These are phyloP conservation scores for Trichechus manatus DNA, from an alignment of 2,113 vertebrate genomes.

Conservation along the genomic window DNA sequence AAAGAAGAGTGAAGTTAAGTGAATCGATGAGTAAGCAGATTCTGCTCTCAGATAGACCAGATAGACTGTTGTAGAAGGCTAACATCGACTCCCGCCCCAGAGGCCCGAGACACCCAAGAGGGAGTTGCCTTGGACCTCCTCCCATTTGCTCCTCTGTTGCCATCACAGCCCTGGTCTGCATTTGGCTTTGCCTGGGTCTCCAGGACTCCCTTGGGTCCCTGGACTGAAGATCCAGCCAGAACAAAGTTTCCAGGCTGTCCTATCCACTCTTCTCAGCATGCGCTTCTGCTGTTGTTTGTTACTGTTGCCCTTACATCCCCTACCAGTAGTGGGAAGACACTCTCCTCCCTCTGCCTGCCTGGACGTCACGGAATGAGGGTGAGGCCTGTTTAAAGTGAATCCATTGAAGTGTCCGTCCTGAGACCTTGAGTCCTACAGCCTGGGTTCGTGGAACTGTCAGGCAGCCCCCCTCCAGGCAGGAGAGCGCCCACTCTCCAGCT, in stretches of 20 bases:
- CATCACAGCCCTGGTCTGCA: fast-evolving
- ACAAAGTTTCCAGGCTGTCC: not conserved
- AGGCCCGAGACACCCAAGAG: fast-evolving
- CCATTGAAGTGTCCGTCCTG: not conserved
- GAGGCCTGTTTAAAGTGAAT: not conserved
- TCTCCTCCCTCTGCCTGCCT: not conserved
- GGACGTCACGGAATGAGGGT: not conserved
- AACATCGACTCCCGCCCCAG: fast-evolving
- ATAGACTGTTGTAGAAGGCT: fast-evolving
- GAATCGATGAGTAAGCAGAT: fast-evolving
- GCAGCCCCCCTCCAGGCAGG: not conserved
- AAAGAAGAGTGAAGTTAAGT: not conserved
- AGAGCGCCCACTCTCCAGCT: not conserved
- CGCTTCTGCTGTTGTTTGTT: not conserved
- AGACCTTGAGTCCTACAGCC: not conserved
- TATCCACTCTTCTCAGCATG: fast-evolving
- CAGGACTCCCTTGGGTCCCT: not conserved
- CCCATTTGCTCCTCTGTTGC: fast-evolving
- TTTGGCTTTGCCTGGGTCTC: not conserved
- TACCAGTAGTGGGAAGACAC: not conserved
- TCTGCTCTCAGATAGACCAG: fast-evolving
- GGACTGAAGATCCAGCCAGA: not conserved
- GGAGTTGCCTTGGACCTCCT: fast-evolving
- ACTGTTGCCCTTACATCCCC: no score
- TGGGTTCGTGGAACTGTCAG: not conserved